Conservation (phyloP, 2,797 vertebrate species). For the Pachyuromys duprasi region DNA sequence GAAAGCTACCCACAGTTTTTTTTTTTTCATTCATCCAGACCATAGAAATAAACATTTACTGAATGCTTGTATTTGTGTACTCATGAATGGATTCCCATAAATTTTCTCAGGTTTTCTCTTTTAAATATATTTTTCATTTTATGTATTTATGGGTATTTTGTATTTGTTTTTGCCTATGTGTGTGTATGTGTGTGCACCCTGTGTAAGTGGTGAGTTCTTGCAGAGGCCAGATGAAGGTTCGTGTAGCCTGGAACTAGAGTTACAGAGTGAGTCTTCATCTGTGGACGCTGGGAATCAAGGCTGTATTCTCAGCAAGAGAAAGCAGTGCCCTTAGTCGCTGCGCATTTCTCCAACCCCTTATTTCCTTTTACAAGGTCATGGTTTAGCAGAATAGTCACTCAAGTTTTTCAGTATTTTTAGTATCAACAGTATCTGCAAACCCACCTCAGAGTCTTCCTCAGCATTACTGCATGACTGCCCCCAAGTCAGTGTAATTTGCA, state of each 20-base stretch:
- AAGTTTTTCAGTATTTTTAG: neutral
- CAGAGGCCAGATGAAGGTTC: neutral
- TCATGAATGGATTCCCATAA: slow-evolving; percentile 5
- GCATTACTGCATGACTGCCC: neutral
- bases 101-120: neutral
- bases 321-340: neutral
- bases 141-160: neutral
- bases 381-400: neutral
- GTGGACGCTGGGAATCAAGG: neutral
- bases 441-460: neutral
- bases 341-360: neutral
- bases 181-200: neutral
- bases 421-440: neutral
- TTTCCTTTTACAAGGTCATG: neutral
- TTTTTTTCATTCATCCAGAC: neutral
- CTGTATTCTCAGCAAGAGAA: neutral
- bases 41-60: slow-evolving; percentile 33
- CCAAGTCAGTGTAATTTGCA: neutral
- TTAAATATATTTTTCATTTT: neutral
- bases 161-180: neutral
- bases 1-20: neutral
- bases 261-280: neutral
- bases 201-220: neutral
- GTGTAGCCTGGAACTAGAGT: neutral
- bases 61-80: slow-evolving; percentile 8